These are phyloP conservation scores for Contarinia nasturtii DNA, from an alignment of 1,140 invertebrate species.

Conservation along the genomic window DNA sequence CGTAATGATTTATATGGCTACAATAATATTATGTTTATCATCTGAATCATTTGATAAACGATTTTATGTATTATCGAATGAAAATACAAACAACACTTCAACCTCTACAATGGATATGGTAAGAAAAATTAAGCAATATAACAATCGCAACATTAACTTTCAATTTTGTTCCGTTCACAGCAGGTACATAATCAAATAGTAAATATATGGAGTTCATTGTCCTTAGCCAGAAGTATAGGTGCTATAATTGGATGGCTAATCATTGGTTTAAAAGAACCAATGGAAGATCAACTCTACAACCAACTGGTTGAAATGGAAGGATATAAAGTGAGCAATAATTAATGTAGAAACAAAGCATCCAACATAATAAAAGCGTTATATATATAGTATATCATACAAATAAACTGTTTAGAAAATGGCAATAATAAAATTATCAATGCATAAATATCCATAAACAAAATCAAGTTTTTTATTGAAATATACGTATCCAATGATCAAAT, in stretches of 20 bases:
- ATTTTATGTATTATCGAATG: slow-evolving; percentile 14
- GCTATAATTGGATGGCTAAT: slow-evolving; percentile 23
- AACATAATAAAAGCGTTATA: too few species aligned
- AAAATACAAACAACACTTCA: neutral
- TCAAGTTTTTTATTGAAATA: too few species aligned
- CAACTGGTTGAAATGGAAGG: slow-evolving; percentile 21
- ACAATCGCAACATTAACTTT: too few species aligned
- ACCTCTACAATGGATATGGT: neutral
- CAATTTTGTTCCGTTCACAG: slow-evolving; percentile 1
- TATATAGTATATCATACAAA: too few species aligned
- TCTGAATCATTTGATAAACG: slow-evolving; percentile 22
- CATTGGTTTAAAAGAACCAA: slow-evolving; percentile 19
- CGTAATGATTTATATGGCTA: slow-evolving; percentile 24
- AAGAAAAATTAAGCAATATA: too few species aligned
- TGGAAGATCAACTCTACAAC: slow-evolving; percentile 21
- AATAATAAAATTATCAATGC: too few species aligned
- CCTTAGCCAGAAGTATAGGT: slow-evolving; percentile 20
- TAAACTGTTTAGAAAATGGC: too few species aligned
- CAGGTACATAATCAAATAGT: slow-evolving; percentile 11
- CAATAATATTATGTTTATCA: slow-evolving; percentile 23
- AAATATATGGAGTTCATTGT: slow-evolving; percentile 21
- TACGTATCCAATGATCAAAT: too few species aligned
- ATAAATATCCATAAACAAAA: too few species aligned
- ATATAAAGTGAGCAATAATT: slow-evolving; percentile 25
- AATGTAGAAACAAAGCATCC: too few species aligned